Percentiles rank a stretch among this genome's conserved stretches.
Conservation (phyloP, 2,113 vertebrate species). For the Oceanites oceanicus region DNA sequence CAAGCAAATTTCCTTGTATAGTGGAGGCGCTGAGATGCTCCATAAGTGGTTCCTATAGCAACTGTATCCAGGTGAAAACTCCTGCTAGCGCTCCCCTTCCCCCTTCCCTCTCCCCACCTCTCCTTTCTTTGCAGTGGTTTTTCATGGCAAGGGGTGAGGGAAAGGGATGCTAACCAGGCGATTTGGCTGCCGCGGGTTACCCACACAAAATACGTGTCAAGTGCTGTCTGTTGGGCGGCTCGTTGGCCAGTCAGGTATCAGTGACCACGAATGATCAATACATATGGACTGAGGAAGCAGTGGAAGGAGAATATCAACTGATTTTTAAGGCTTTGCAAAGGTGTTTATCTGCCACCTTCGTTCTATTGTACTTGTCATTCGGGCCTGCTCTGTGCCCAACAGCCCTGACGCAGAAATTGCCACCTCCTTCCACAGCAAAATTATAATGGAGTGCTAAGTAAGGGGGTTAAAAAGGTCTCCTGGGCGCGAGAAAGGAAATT, state of each 20-base stretch:
- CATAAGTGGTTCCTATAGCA: slow-evolving; percentile 66
- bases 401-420: neutral
- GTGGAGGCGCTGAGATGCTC: neutral
- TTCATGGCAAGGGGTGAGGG: neutral
- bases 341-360: neutral
- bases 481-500: neutral
- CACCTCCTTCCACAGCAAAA: neutral
- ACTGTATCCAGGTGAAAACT: slow-evolving; percentile 69
- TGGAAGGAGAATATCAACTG: neutral
- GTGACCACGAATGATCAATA: neutral
- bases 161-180: slow-evolving; percentile 6
- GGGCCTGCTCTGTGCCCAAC: neutral
- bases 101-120: neutral
- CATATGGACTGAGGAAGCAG: neutral
- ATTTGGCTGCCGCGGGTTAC: slow-evolving; percentile 4
- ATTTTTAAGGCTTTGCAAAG: neutral
- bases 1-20: slow-evolving; percentile 1
- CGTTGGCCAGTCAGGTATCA: neutral
- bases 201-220: neutral
- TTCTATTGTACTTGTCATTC: neutral
- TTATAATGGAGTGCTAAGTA: neutral
- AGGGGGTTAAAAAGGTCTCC: neutral
- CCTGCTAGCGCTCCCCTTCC: slow-evolving; percentile 14
- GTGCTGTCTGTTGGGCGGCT: neutral
- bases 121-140: slow-evolving; percentile 14